phyloP scores from a whole-genome alignment of 2,113 vertebrate species.

The Prionailurus viverrinus region DNA sequence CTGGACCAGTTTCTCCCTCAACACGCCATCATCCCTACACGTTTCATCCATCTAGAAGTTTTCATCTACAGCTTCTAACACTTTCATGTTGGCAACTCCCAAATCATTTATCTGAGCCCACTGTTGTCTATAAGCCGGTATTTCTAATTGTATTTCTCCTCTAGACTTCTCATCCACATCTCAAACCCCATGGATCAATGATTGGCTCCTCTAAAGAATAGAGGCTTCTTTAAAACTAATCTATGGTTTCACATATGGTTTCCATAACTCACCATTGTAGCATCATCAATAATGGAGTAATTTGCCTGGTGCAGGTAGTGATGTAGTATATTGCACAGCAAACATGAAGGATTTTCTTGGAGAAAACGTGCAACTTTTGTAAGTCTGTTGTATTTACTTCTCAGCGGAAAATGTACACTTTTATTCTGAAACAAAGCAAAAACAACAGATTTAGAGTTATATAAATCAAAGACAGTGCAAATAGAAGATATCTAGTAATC shows the following conservation, averaged over 20 bases:
- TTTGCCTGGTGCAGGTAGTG: conserved; percentile 98
- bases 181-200: neutral
- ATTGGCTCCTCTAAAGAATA: neutral
- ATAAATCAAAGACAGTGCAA: neutral
- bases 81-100: neutral
- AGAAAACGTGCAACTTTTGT: conserved; percentile 96
- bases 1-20: neutral
- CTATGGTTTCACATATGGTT: neutral
- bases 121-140: neutral
- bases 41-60: neutral
- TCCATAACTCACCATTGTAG: conserved; percentile 93
- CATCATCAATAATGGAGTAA: conserved; percentile 96
- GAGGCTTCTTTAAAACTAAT: neutral
- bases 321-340: conserved; percentile 97
- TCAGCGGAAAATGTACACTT: conserved; percentile 96
- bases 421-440: conserved; percentile 93
- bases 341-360: conserved; percentile 98
- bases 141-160: neutral
- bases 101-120: neutral
- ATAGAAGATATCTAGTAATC: neutral
- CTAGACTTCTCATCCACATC: neutral
- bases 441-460: conserved; percentile 37
- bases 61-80: neutral
- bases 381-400: conserved; percentile 98
- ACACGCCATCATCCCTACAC: neutral